Base-by-base conservation (phyloP, 2,113 vertebrate genomes). In the Microtus oregoni region DNA sequence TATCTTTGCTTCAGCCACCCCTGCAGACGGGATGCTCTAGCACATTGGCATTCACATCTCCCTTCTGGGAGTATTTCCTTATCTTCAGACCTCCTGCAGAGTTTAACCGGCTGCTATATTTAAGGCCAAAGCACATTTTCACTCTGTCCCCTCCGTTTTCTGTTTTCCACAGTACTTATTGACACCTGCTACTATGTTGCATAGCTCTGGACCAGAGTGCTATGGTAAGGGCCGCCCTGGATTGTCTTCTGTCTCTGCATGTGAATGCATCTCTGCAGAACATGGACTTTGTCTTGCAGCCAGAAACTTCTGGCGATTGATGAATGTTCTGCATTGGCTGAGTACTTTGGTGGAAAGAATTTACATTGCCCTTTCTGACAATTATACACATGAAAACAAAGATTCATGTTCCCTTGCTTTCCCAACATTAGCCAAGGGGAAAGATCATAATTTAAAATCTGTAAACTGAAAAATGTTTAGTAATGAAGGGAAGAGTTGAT, bases 241-340 rank as follows among this genome's bases (percentile, higher is more conserved):
- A 1, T 32, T n/a, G 1, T 17, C 35, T 14, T 67, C 68, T 58
- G 0, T 35, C 3, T 15, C 19, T 4, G n/a, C 11, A 0, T 10
- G 77, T 15, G 85, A 68, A 3, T 12, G 3, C 0, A 5, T 26
- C 22, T 50, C 9, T 20, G 9, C 73, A 92, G 70, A 63, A n/a
- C 0, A 17, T 22, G 19, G 28, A 7, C 47, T 79, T 30, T 11
- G 6, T 67, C 38, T n/a, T 65, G 30, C 50, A 65, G 58, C 41
- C n/a, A 30, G 81, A 50, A 44, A 12, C 76, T 81, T 89, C 95
- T 86, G 50, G 58, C 38, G 73, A 63, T 85, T 7, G 55, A 1
- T 8, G 63, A 76, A 35, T 41, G 58, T 32, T 38, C 35, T 20
- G 2, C 10, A 8, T 38, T 7, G 72, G 63, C 50, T 79, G 41